These are phyloP conservation scores for Boleophthalmus pectinirostris DNA, from an alignment of 2,113 vertebrate genomes.

Conservation along the genomic window DNA sequence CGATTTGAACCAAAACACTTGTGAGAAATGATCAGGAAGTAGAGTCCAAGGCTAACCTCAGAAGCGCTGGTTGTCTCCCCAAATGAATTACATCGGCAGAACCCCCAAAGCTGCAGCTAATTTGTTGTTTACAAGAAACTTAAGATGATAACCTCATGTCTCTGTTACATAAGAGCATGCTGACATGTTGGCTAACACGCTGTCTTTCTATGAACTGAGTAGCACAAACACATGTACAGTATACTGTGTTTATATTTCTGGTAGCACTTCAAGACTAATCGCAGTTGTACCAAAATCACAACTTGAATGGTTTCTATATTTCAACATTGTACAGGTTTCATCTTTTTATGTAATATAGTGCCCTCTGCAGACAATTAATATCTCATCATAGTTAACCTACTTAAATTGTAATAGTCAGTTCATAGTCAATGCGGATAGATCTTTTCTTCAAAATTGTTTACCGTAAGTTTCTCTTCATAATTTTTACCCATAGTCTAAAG, in stretches of 20 bases:
- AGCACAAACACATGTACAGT: not conserved
- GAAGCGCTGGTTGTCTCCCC: constrained; percentile 3
- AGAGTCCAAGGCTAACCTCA: not conserved
- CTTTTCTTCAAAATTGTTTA: too few relatives aligned
- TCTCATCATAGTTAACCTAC: too few relatives aligned
- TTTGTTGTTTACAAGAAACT: constrained; percentile 20
- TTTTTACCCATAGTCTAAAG: too few relatives aligned
- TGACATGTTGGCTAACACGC: constrained; percentile 6
- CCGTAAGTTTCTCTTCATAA: too few relatives aligned
- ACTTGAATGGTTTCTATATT: too few relatives aligned
- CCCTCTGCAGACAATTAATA: too few relatives aligned
- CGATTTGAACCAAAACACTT: constrained; percentile 10
- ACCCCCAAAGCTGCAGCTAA: constrained; percentile 6
- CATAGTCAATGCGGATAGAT: too few relatives aligned
- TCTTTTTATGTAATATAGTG: too few relatives aligned
- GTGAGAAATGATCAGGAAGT: not conserved
- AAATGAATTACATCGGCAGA: not conserved
- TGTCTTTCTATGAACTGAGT: not conserved
- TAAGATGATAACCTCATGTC: not conserved
- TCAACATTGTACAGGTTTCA: too few relatives aligned
- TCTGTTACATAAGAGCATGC: not conserved
- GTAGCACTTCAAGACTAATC: not conserved
- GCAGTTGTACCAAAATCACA: not conserved
- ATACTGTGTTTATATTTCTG: not conserved
- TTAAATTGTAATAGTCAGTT: too few relatives aligned